Conservation (phyloP, 2,797 vertebrate genomes). For the Helostoma temminkii region DNA sequence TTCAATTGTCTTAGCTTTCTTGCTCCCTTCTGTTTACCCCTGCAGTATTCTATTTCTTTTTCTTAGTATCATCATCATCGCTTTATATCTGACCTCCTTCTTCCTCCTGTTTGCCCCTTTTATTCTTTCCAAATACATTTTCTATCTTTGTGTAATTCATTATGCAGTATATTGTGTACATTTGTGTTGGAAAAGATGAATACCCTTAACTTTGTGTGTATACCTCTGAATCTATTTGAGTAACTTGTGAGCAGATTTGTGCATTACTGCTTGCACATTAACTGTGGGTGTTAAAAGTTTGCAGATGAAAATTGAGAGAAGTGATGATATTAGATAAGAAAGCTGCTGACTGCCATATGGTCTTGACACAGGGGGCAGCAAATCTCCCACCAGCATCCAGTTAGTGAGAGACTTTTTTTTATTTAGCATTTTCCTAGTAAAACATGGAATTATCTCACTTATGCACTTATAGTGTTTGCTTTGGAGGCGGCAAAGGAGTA, state of each 20-base stretch:
- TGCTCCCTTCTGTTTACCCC: conserved; percentile 61
- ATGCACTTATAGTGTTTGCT: not conserved
- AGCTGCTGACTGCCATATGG: conserved; percentile 41
- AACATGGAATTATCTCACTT: conserved; percentile 11
- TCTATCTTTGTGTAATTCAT: conserved; percentile 14
- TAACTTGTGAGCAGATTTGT: conserved; percentile 7
- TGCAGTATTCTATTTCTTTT: conserved; percentile 47
- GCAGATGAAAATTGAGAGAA: conserved; percentile 38
- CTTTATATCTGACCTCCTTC: conserved; percentile 41
- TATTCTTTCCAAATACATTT: conserved; percentile 35
- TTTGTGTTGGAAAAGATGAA: not conserved
- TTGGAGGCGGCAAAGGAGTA: not conserved
- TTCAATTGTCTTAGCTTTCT: conserved; percentile 56
- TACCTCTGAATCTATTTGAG: conserved; percentile 2
- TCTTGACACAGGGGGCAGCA: conserved; percentile 32
- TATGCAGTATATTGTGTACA: not conserved
- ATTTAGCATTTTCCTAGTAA: conserved; percentile 26
- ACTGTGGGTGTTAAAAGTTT: conserved; percentile 49
- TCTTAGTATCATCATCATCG: conserved; percentile 45
- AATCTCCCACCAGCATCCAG: conserved; percentile 30
- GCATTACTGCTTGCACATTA: conserved; percentile 39
- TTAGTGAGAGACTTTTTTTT: conserved; percentile 27
- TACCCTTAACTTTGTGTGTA: not conserved
- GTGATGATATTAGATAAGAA: conserved; percentile 30
- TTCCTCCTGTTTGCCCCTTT: conserved; percentile 27